phyloP scores from a whole-genome alignment of 2,797 vertebrate genomes.

The Lagocephalus sceleratus region DNA sequence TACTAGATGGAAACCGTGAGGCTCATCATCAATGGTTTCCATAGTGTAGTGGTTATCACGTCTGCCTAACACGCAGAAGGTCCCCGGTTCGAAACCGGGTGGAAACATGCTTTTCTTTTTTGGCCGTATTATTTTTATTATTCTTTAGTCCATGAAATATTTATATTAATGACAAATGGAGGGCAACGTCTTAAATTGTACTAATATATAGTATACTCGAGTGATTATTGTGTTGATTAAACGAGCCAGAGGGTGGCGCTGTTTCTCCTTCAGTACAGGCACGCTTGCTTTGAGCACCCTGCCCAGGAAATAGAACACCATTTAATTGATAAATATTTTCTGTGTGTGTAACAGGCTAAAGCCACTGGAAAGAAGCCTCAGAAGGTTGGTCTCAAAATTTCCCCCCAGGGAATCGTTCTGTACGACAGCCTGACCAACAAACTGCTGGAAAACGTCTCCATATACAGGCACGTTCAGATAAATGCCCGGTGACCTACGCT shows the following conservation, averaged over 20 bases:
- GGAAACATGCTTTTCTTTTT: no score
- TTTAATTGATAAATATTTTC: background rate
- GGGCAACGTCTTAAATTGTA: no score
- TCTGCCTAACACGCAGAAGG: background rate
- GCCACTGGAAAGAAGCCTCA: slow-evolving; percentile 89
- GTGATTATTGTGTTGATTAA: no score
- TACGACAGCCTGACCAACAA: slow-evolving; percentile 78
- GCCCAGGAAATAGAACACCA: background rate
- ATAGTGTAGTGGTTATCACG: no score
- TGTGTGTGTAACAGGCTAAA: slow-evolving; percentile 79
- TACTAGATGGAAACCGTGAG: no score
- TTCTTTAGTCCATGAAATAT: no score
- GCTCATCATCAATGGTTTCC: no score
- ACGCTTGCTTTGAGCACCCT: background rate
- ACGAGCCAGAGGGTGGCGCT: no score
- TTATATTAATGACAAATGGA: no score
- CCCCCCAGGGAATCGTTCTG: slow-evolving; percentile 86
- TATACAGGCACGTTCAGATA: slow-evolving; percentile 83
- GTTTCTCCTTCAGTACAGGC: background rate
- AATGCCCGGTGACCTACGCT: background rate
- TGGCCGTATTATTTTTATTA: no score
- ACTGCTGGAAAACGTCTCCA: slow-evolving; percentile 90
- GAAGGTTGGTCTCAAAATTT: slow-evolving; percentile 89
- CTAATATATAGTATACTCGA: no score
- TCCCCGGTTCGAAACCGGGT: background rate